Conservation (phyloP, 2,113 vertebrate species). For the Scolopax mira region DNA sequence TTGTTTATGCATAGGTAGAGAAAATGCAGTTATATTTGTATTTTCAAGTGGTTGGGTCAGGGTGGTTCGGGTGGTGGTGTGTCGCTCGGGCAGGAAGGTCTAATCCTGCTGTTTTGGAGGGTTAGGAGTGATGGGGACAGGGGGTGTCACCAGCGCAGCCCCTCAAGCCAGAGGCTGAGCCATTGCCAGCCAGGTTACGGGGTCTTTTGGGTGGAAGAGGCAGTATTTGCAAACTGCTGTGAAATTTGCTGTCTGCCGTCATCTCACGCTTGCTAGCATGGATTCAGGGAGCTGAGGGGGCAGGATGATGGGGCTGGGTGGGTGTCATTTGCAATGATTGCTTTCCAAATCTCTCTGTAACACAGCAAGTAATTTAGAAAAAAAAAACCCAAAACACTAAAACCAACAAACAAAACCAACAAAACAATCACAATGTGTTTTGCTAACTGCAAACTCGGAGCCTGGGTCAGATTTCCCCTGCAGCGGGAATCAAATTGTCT, state of each 20-base stretch:
- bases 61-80: not conserved
- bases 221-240: not conserved
- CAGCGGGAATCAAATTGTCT: not conserved
- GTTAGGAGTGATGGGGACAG: not conserved
- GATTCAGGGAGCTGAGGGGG: not conserved
- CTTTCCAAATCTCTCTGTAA: not conserved
- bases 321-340: not conserved
- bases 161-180: not conserved
- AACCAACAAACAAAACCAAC: not conserved
- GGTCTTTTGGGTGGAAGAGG: not conserved
- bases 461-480: not conserved
- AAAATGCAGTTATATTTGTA: not conserved
- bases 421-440: not conserved
- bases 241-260: not conserved
- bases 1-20: not conserved
- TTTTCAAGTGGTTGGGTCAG: not conserved
- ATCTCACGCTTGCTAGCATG: fast-evolving
- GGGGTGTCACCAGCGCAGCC: not conserved
- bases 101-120: not conserved
- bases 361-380: not conserved
- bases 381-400: not conserved
- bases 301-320: not conserved
- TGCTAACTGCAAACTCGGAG: not conserved
- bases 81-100: not conserved
- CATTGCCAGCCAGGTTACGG: fast-evolving